Evolutionary conservation across 2,113 vertebrate genomes (phyloP), one percentile per base, ranked within the genome.

Genomic region (Leucosticte australis): DNA sequence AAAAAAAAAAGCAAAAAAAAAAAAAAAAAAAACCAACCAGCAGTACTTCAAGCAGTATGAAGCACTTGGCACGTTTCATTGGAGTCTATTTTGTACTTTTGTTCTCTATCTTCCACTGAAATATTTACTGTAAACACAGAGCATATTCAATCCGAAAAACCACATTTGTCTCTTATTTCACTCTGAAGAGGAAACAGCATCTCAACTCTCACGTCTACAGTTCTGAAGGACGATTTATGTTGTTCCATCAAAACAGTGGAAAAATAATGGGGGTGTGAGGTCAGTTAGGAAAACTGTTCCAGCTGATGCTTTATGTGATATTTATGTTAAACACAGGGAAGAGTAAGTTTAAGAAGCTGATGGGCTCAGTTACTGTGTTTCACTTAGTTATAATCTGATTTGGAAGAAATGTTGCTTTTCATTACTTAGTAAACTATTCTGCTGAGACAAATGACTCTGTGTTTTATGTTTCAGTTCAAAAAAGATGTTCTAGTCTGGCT

Each of bases 61-160:
- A 92, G 30, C 10, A 52, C 21, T 82, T 84, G 53, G 57, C 65
- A 79, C 7, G 44, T 80, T 65, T 82, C 71, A n/a, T 27, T 65
- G 35, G 13, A 75, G 11, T 67, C 59, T 83, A 6, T 59, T 93
- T 77, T 70, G 44, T 56, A 70, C 62, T 94, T 93, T 91, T 91
- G 41, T 88, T 92, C 65, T 87, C 62, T 89, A 15, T 89, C 85
- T 85, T 80, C n/a, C 31, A 63, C 47, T 83, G 82, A 80, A 88
- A 63, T 86, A 92, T 90, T 94, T 95, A 85, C 82, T 70, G 55
- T 92, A 96, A 95, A 91, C 57, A 82, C 39, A 85, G 21, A 91
- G 23, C 49, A 56, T 46, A 70, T 68, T 94, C 57, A 55, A 39
- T 65, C 59, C 5, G 42, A 91, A 71, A 92, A 49, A 1, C 2